Base-by-base conservation (phyloP, 2,888 invertebrate genomes). In the Parnassius smintheus region DNA sequence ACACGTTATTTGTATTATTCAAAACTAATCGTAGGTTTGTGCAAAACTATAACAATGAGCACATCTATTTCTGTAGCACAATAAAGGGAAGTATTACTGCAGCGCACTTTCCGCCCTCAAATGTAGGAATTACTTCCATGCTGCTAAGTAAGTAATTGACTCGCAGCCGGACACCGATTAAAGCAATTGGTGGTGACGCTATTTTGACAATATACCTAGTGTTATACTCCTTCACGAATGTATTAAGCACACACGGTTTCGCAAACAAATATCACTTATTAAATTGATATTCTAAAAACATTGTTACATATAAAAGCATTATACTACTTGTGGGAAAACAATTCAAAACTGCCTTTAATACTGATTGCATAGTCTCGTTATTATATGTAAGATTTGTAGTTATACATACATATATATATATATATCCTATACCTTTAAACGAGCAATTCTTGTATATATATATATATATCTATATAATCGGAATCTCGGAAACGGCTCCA, bases 81-180 rank as follows among this genome's bases (percentile, higher is more conserved):
- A 86, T 86, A 85, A 88, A 87, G 83, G 91, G 89, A 88, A 90
- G 87, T 86, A 83, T 91, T 89, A 87, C 88, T 89, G 86, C 82
- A 78, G 81, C 77, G 80, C 86, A 75, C 78, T 88, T 88, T 91
- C 90, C 90, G 90, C 86, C 86, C 85, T 87, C 88, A 89, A 89
- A 91, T 89, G 88, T 87, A 86, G 85, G 90, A 91, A 91, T 89
- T 88, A 86, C 88, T 90, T 88, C 88, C 89, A 91, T 82, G 84
- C 87, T 87, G 86, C 83, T 86, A 89, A 91, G 80, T 91, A 86
- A 87, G 84, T 91, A 91, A 91, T 91, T 91, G 91, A 78, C 83
- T 83, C 86, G 76, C 88, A 87, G 90, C 83, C 86, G 88, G 87
- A 81, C 80, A 75, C 83, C 86, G 83, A 91, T 91, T 91, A 91